Percentiles rank a stretch among this genome's conserved stretches.
These are phyloP conservation scores for Eunapius fragilis DNA, from an alignment of 37 sponge, comb jelly and placozoan species.

Conservation along the genomic window DNA sequence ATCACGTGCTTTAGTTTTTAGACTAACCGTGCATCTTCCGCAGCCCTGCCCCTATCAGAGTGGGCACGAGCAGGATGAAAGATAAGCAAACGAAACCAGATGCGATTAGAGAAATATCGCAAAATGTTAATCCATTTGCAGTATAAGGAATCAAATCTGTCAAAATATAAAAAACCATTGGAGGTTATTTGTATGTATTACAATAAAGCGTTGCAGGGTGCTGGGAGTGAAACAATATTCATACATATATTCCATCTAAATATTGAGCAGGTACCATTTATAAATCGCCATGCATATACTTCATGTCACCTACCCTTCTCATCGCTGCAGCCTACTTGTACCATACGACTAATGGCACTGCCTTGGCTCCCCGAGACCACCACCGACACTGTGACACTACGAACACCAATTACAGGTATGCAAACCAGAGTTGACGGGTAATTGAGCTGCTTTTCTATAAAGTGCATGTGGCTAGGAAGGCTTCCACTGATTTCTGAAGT, in stretches of 20 bases:
- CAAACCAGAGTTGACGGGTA: not conserved
- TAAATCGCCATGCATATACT: too few species aligned
- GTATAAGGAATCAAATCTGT: not conserved
- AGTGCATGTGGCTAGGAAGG: not conserved
- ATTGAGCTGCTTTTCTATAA: not conserved
- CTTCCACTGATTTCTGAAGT: not conserved
- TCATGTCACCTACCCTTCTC: not conserved
- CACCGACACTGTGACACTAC: not conserved
- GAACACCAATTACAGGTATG: not conserved
- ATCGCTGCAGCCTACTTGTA: not conserved
- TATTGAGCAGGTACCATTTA: too few species aligned
- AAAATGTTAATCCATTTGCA: not conserved
- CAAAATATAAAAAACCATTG: too few species aligned
- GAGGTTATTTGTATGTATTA: too few species aligned
- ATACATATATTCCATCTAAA: too few species aligned
- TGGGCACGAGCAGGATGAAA: not conserved
- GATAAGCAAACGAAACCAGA: not conserved
- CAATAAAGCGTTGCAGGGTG: too few species aligned
- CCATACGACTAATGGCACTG: not conserved
- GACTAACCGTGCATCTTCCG: not conserved
- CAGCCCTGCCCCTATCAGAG: not conserved
- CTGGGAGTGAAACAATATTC: too few species aligned
- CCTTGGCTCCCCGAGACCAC: not conserved
- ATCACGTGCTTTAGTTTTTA: not conserved
- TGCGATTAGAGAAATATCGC: not conserved